Evolutionary conservation across 2,113 vertebrate species (phyloP).

Genomic region (Triplophysa dalaica): DNA sequence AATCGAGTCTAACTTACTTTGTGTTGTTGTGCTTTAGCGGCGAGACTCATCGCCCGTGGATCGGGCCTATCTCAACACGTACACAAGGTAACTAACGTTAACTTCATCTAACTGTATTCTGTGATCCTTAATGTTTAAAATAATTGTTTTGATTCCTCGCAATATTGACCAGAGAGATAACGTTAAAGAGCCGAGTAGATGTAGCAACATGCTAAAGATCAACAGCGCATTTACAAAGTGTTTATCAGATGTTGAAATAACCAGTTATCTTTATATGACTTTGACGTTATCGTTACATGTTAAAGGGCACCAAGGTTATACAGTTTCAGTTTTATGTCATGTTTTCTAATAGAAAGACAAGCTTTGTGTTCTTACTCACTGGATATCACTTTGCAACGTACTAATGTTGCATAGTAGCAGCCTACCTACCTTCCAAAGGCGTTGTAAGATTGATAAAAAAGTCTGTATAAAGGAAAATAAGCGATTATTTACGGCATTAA

Average conservation of each 20-base stretch:
- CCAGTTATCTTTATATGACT: not conserved
- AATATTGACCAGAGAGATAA: too few species aligned
- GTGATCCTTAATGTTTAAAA: not conserved
- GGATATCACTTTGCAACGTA: not conserved
- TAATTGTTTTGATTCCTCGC: not conserved
- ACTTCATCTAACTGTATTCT: not conserved
- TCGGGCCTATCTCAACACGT: constrained; percentile 34
- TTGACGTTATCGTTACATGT: too few species aligned
- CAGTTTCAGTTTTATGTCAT: not conserved
- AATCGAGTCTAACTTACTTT: not conserved
- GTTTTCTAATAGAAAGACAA: not conserved
- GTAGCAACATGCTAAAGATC: not conserved
- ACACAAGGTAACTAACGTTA: not conserved
- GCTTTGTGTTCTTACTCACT: not conserved
- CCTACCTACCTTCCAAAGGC: too few species aligned
- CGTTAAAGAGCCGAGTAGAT: not conserved
- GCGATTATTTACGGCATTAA: not conserved
- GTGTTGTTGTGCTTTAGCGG: constrained; percentile 28
- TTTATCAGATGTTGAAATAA: not conserved
- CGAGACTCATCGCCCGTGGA: constrained; percentile 34
- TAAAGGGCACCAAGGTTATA: too few species aligned
- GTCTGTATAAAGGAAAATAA: not conserved
- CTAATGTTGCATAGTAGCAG: too few species aligned
- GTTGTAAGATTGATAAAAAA: not conserved
- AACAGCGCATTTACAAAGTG: not conserved